Conservation (phyloP, 2,888 invertebrate species). For the Apoda limacodes region DNA sequence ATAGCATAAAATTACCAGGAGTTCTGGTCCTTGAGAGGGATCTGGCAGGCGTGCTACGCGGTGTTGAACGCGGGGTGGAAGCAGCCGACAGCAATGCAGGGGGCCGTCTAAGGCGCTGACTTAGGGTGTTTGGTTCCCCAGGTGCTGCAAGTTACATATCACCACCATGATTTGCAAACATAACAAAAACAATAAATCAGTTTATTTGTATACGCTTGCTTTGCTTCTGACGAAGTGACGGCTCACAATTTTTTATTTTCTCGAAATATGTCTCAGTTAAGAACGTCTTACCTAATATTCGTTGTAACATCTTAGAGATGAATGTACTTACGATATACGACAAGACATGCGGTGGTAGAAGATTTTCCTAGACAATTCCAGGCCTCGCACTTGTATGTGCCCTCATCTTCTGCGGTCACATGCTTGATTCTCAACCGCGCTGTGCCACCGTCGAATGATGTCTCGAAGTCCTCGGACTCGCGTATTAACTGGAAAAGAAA, state of each 20-base stretch:
- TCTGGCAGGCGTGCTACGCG: conserved; percentile 77
- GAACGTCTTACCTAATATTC: background rate
- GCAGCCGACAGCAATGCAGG: conserved; percentile 74
- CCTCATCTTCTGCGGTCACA: conserved; percentile 90
- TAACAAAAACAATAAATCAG: too few relatives aligned
- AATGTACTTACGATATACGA: conserved; percentile 78
- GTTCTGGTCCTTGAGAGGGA: conserved; percentile 42
- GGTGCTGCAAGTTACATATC: conserved; percentile 71
- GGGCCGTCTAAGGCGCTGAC: conserved; percentile 77
- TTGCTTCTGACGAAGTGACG: too few relatives aligned
- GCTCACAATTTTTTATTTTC: too few relatives aligned
- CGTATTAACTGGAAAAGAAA: conserved; percentile 65
- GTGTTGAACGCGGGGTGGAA: conserved; percentile 79
- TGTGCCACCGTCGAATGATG: conserved; percentile 76
- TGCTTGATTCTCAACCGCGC: conserved; percentile 80
- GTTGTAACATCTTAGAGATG: background rate
- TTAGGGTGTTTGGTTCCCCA: conserved; percentile 85
- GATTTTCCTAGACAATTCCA: conserved; percentile 86
- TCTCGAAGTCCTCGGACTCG: conserved; percentile 74
- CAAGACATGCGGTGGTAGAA: conserved; percentile 84
- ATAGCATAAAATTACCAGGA: conserved; percentile 58
- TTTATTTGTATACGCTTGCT: too few relatives aligned
- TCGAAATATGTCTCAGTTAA: too few relatives aligned
- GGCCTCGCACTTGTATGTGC: conserved; percentile 88
- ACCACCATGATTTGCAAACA: too few relatives aligned